Evolutionary conservation across 2,888 invertebrate species (phyloP).

Genomic region (Torymus tubicola): DNA sequence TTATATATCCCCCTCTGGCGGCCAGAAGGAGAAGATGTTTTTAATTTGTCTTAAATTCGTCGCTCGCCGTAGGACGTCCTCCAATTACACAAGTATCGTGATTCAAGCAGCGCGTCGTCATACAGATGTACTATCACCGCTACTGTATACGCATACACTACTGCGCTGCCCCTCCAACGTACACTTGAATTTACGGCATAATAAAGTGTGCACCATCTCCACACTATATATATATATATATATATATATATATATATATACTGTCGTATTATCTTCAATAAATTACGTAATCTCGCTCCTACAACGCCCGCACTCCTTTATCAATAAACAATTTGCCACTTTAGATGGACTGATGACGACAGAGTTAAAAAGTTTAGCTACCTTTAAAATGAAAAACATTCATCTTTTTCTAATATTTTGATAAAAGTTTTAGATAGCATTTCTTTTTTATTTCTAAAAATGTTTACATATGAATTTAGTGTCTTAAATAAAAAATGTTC

Average conservation of each 20-base stretch:
- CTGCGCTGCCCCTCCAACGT: neutral
- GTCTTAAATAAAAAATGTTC: too few species aligned
- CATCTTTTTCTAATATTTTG: too few species aligned
- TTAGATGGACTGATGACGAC: neutral
- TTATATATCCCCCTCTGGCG: conserved; percentile 35
- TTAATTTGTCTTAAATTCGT: conserved; percentile 59
- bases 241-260: too few species aligned
- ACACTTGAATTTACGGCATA: conserved; percentile 41
- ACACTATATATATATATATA: too few species aligned
- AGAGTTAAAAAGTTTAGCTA: neutral
- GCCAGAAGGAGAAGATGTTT: conserved; percentile 51
- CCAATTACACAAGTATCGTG: conserved; percentile 57
- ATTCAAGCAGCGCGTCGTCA: conserved; percentile 47
- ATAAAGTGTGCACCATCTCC: conserved; percentile 21
- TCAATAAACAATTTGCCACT: conserved; percentile 30
- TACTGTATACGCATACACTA: too few species aligned
- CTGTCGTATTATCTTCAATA: conserved; percentile 11
- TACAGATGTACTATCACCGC: conserved; percentile 25
- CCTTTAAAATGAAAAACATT: too few species aligned
- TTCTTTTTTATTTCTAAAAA: too few species aligned
- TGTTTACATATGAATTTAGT: too few species aligned
- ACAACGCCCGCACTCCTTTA: conserved; percentile 1
- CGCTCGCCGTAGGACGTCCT: conserved; percentile 56
- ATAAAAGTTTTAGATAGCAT: too few species aligned
- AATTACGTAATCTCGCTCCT: conserved; percentile 27